phyloP scores from a whole-genome alignment of 30 jellyfish, hydroid and myxozoan species.

The Clytia hemisphaerica region DNA sequence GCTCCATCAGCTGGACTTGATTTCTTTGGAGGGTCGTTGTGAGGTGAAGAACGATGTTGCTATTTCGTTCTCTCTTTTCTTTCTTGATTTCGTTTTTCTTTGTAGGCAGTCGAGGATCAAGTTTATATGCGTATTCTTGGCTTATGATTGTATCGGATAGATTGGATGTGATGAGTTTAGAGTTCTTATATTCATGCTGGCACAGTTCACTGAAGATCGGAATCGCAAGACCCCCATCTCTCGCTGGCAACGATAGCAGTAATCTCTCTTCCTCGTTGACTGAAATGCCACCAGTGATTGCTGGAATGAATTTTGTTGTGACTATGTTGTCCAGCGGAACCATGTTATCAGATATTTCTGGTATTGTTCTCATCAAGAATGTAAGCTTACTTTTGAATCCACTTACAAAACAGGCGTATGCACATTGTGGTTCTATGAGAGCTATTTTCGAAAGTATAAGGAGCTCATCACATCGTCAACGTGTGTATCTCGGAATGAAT shows the following conservation, averaged over 20 bases:
- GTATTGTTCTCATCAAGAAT: not conserved
- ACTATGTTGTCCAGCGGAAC: not conserved
- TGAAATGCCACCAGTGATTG: not conserved
- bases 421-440: not conserved
- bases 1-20: too few species aligned
- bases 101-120: too few species aligned
- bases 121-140: too few species aligned
- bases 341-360: not conserved
- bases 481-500: too few species aligned
- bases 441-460: too few species aligned
- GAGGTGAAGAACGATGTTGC: too few species aligned
- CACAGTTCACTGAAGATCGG: not conserved
- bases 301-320: not conserved
- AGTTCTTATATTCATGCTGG: not conserved
- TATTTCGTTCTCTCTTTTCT: too few species aligned
- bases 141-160: too few species aligned
- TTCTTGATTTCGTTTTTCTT: too few species aligned
- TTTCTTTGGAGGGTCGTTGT: too few species aligned
- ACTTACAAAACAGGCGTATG: not conserved
- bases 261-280: not conserved
- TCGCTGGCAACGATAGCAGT: slow-evolving; percentile 1
- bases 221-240: not conserved
- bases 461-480: too few species aligned
- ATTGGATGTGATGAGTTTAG: not conserved
- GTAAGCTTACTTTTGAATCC: not conserved